phyloP scores from a whole-genome alignment of 2,113 vertebrate species.

The Corythoichthys intestinalis region DNA sequence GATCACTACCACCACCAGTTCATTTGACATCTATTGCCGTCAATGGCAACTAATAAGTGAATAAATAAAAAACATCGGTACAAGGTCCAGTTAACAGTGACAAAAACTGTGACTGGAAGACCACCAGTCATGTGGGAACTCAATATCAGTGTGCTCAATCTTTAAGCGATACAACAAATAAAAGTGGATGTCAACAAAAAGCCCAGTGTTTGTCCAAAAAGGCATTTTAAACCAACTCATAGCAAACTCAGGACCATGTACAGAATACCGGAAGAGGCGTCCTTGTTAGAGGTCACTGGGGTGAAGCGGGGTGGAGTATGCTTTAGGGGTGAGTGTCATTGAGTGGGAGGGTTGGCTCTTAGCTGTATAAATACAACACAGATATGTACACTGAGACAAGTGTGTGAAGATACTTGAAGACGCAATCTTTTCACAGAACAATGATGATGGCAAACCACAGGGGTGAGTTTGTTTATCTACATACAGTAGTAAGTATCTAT shows the following conservation, averaged over 20 bases:
- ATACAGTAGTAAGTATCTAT: background rate
- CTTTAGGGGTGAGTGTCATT: slow-evolving; percentile 29
- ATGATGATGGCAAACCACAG: slow-evolving; percentile 27
- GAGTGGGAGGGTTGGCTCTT: slow-evolving; percentile 25
- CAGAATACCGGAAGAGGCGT: slow-evolving; percentile 14
- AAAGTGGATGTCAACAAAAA: slow-evolving; percentile 9
- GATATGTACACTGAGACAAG: slow-evolving; percentile 5
- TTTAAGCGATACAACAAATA: background rate
- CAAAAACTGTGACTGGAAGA: background rate
- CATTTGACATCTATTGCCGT: too few species aligned
- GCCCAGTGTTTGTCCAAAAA: slow-evolving; percentile 7
- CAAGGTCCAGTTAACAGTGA: background rate
- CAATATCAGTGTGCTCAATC: background rate
- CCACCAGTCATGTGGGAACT: background rate
- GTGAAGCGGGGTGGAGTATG: slow-evolving; percentile 8
- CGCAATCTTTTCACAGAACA: background rate
- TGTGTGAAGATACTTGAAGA: slow-evolving; percentile 1
- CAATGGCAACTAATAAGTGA: too few species aligned
- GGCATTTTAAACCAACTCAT: background rate
- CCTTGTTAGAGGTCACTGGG: slow-evolving; percentile 52
- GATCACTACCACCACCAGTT: too few species aligned
- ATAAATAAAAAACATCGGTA: too few species aligned
- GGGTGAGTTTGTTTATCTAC: slow-evolving; percentile 14
- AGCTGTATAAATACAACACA: slow-evolving; percentile 50
- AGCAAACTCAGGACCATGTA: slow-evolving; percentile 9